Evolutionary conservation across 2,797 vertebrate genomes (phyloP).

Genomic region (Tauraco hartlaubi): DNA sequence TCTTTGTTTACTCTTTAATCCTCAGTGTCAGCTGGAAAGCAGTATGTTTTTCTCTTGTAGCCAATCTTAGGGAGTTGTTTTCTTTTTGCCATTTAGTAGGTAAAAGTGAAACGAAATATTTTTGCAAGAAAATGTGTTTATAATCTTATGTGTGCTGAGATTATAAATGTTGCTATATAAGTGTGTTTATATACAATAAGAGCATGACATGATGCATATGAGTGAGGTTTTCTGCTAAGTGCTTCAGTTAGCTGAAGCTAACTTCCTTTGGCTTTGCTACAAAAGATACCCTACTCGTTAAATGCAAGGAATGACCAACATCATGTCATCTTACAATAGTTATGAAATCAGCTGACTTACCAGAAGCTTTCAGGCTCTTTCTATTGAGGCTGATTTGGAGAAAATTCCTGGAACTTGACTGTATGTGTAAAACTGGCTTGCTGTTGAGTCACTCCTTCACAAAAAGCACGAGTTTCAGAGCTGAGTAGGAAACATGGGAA

Average conservation of each 20-base stretch:
- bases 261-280: neutral
- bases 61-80: neutral
- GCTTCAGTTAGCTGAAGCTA: neutral
- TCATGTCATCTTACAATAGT: neutral
- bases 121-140: neutral
- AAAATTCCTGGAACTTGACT: conserved; percentile 85
- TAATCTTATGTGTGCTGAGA: neutral
- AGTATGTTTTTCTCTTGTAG: neutral
- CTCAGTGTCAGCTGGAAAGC: neutral
- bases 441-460: conserved; percentile 87
- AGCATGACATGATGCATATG: neutral
- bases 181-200: neutral
- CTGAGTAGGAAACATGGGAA: conserved; percentile 86
- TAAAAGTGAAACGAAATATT: conserved; percentile 5
- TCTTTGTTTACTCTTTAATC: conserved; percentile 22
- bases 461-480: conserved; percentile 89
- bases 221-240: neutral
- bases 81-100: neutral
- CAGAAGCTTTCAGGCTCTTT: conserved; percentile 76
- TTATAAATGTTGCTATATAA: neutral
- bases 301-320: neutral
- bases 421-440: conserved; percentile 87
- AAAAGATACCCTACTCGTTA: neutral
- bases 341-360: neutral
- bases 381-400: conserved; percentile 84